phyloP scores from a whole-genome alignment of 2,888 invertebrate species.

The Drosophila tanythrix region DNA sequence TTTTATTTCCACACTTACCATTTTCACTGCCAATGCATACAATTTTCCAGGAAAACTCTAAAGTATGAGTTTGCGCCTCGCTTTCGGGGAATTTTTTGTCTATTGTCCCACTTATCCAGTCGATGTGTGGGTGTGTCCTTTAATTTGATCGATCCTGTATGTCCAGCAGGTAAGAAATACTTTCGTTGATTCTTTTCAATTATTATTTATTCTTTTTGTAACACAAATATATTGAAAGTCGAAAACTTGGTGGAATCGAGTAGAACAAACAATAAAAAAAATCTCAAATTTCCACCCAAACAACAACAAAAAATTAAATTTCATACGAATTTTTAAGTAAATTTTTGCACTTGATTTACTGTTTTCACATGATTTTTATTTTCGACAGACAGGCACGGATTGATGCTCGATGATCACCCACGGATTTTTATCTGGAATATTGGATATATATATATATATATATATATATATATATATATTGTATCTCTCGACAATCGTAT shows the following conservation, averaged over 20 bases:
- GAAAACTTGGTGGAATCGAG: background rate
- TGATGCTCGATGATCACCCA: constrained; percentile 27
- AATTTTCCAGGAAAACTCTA: constrained; percentile 52
- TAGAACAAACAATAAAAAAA: background rate
- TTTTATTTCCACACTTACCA: constrained; percentile 54
- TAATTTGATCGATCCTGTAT: constrained; percentile 42
- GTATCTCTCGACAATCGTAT: constrained; percentile 22
- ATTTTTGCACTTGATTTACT: constrained; percentile 34
- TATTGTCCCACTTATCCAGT: constrained; percentile 21
- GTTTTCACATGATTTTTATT: constrained; percentile 36
- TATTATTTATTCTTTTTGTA: background rate
- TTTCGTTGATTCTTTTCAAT: constrained; percentile 12
- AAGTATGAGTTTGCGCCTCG: constrained; percentile 23
- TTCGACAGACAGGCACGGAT: constrained; percentile 7
- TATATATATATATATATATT: background rate
- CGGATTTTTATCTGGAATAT: constrained; percentile 23
- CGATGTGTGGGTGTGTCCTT: constrained; percentile 2
- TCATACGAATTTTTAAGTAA: background rate
- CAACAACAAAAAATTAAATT: constrained; percentile 18
- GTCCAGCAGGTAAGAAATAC: constrained; percentile 32
- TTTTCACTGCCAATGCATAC: constrained; percentile 51
- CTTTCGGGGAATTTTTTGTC: constrained; percentile 7
- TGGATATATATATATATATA: constrained; percentile 1
- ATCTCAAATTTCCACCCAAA: constrained; percentile 25
- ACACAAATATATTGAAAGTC: constrained; percentile 8